Conservation (phyloP, 2,888 invertebrate genomes). For the Apamea anceps region DNA sequence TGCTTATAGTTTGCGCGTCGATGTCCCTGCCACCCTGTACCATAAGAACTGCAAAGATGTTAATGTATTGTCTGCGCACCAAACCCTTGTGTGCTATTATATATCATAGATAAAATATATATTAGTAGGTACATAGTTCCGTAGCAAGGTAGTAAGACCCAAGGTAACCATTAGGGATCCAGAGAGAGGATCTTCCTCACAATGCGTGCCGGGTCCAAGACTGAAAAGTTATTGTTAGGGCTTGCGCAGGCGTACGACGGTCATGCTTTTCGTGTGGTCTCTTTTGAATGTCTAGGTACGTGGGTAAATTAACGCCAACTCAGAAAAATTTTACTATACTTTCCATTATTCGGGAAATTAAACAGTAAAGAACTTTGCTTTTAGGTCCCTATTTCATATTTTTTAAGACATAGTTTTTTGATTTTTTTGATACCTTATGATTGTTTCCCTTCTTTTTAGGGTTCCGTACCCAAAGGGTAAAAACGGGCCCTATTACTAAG, state of each 20-base stretch:
- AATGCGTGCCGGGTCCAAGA: constrained; percentile 24
- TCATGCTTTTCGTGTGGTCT: constrained; percentile 10
- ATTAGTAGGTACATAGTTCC: background rate
- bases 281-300: constrained; percentile 17
- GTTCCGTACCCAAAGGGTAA: too few species aligned
- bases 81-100: background rate
- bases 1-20: too few species aligned
- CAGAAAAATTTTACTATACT: background rate
- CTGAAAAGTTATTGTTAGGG: constrained; percentile 19
- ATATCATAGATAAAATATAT: background rate
- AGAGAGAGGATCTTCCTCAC: constrained; percentile 23
- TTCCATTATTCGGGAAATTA: background rate
- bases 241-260: constrained; percentile 35
- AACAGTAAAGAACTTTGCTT: background rate
- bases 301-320: background rate
- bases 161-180: constrained; percentile 1
- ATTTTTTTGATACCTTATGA: background rate
- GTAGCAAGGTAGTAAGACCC: background rate
- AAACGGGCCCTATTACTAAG: too few species aligned
- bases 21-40: too few species aligned
- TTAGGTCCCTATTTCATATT: background rate
- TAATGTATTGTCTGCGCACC: background rate
- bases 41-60: background rate
- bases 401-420: background rate
- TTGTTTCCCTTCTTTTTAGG: too few species aligned